Base-by-base conservation (phyloP, 2,888 invertebrate species). In the Xestia c-nigrum region DNA sequence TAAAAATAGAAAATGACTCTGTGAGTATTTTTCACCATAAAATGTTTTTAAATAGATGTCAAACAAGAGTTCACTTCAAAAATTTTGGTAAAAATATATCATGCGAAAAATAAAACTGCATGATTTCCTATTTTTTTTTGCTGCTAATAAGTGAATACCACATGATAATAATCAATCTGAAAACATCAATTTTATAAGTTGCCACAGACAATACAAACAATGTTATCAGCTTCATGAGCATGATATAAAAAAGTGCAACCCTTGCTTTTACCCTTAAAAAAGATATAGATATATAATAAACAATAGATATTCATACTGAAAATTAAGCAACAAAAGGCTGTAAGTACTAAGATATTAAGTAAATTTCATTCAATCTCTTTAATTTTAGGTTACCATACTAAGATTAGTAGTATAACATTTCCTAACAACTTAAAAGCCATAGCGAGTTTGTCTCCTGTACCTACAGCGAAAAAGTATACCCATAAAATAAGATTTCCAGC, bases 1-100 rank as follows among this genome's bases (percentile, higher is more conserved):
- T 98, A 55, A 97, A 97, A 91, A 97, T 98, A 89, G 99, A 99
- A 95, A 98, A 98, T 96, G 98, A 98, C 93, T 97, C 97, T 94
- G 98, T 99, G 97, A 97, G 97, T 78, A 81, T 47, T 61, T 61
- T 63, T 46, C 64, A 43, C 47, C 9, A 55, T 16, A 24, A n/a
- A 63, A 43, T 59, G 7, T 24, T 46, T 47, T 52, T 71, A 12
- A 40, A 24, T 65, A 64, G 5, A 31, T 50, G 6, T 9, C 0
- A 21, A 19, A 72, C 31, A 31, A 55, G 5, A 38, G 2, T 61
- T 46, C 21, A 67, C 5, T n/a, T 24, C 14, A 57, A 6, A 55
- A n/a, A 55, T 6, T 57, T n/a, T 24, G 14, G n/a, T 57, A 14
- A 5, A 5, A n/a, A 57, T 9, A 21, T 19, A 12, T n/a, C 40